Evolutionary conservation across 1,140 invertebrate genomes (phyloP), one percentile per base, ranked within the genome.

Genomic region (Bradynema listronoti): DNA sequence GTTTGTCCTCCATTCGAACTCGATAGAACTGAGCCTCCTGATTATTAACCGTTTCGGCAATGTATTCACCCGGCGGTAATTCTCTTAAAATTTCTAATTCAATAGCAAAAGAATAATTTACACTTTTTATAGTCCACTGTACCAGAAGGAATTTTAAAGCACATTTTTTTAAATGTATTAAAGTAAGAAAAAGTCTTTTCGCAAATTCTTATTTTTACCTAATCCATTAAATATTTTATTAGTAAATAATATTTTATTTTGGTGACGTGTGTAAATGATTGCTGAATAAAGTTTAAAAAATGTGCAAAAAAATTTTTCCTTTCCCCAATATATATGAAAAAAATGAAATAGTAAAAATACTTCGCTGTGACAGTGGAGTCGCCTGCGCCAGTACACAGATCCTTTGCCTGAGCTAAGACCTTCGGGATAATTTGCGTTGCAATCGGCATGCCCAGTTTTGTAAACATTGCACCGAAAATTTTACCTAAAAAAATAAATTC

Each of bases 401-500:
- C 63, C 14, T 66, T 45, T 19, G 74, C 74, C 39, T 73, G 68
- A 0, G 61, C 65, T n/a, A 77, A 59, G 22, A 77, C 68, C 55
- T 75, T 71, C 1, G 74, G 76, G 4, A 56, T 51, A 56, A 78
- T 78, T 27, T 68, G 34, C 9, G 74, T 77, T 25, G 76, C 73
- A 52, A 77, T 78, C 22, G 76, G 76, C 1, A 77, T 70, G 9
- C 74, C 74, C 7, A 77, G 59, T 45, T 78, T 78, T 4, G 58
- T 71, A 58, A 77, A 77, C 45, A 77, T 66, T 7, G 74, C 74
- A 11, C 76, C 73, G 39, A 77, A 77, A 19, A 77, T 65, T 1
- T 76, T 73, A 39, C 73, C 72, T 73, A 30, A 56, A 72, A 53
- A 61, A 39, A 50, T 45, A 33, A 34, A 9, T 39, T 6, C 42